Base-by-base conservation (phyloP, 2,888 invertebrate species). In the Amblyjoppa fuscipennis region DNA sequence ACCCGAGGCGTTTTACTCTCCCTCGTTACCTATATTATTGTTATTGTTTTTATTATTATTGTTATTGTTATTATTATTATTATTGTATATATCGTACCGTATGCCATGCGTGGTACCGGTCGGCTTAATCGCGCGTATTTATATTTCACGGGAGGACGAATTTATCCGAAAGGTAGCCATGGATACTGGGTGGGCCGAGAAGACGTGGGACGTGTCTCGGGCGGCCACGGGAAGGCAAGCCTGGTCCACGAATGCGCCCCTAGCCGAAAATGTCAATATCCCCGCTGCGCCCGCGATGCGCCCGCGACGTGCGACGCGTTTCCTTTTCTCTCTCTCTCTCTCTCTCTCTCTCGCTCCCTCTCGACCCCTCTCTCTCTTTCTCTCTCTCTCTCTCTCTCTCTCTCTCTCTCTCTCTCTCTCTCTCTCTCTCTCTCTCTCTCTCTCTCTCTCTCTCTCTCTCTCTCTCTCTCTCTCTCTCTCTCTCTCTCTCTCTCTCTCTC, bases 251-350 rank as follows among this genome's bases (percentile, higher is more conserved):
- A 92, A 91, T 92, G 92, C 93, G 92, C 91, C 92, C 90, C 91
- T 91, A 91, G 89, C 92, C 93, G 91, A 92, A 93, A 93, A 93
- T 93, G 93, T 93, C 93, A 92, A 93, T 93, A 93, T 93, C 92
- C 92, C 87, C 82, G 87, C 87, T 87, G 91, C 90, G 89, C 88
- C 90, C 90, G 89, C 90, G 91, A 91, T 91, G 91, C 90, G 90
- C 90, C 88, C 90, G 80, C 82, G 82, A 80, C 73, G 84, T 88
- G 88, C 88, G 85, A 87, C 89, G 82, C 83, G 83, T 85, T 86
- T 85, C 85, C 77, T 84, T 73, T 78, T 83, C 51, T 45, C 64
- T 73, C 68, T 51, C 16, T 51, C 61, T 68, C 69, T 49, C 64
- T 51, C 70, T 51, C 70, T 9, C 64, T 28, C 64, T n/a, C 71